These are phyloP conservation scores for Myrmecobius fasciatus DNA, from an alignment of 2,113 vertebrate genomes.

Conservation along the genomic window DNA sequence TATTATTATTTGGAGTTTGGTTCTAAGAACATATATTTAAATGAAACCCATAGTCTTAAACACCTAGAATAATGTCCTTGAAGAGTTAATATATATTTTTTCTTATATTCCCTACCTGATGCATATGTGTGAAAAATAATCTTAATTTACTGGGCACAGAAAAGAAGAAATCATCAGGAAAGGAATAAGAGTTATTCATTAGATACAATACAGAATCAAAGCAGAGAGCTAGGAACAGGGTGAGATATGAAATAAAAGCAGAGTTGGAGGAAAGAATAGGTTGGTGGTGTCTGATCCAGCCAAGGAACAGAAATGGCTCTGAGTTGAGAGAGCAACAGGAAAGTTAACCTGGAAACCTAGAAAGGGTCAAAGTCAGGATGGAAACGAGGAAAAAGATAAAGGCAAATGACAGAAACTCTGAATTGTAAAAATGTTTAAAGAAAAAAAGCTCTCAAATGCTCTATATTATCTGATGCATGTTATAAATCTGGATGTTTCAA, in stretches of 20 bases:
- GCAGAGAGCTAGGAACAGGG: background rate
- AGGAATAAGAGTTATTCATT: constrained; percentile 11
- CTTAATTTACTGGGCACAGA: background rate
- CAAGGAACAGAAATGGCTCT: background rate
- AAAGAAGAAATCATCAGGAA: background rate
- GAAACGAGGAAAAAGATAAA: background rate
- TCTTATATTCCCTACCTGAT: constrained; percentile 1
- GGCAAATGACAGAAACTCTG: background rate
- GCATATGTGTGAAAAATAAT: background rate
- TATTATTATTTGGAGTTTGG: background rate
- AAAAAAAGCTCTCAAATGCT: background rate
- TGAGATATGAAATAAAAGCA: background rate
- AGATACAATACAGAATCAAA: constrained; percentile 15
- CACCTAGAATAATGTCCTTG: background rate
- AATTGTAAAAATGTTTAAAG: constrained; percentile 8
- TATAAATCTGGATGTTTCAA: background rate
- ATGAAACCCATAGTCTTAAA: constrained; percentile 12
- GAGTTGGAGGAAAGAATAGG: background rate
- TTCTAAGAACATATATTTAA: background rate
- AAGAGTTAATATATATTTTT: background rate
- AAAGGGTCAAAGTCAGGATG: background rate
- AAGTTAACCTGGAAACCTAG: background rate
- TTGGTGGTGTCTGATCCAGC: background rate
- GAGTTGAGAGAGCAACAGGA: background rate
- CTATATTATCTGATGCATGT: background rate